Percentiles rank a stretch among this genome's conserved stretches.
Evolutionary conservation across 1,140 invertebrate species (phyloP).

Genomic region (Drosophila lacteicornis): DNA sequence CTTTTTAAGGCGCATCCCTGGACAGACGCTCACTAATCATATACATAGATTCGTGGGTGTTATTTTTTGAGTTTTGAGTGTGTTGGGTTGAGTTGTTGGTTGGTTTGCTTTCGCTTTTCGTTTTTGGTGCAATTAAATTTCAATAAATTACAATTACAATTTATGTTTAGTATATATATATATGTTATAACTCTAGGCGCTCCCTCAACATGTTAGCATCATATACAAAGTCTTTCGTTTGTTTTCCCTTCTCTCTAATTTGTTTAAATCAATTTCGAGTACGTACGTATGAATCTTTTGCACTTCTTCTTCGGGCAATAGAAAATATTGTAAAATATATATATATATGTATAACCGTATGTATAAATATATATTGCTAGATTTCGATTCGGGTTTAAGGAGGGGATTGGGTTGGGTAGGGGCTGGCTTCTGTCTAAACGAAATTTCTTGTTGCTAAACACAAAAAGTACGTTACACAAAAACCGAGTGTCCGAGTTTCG

Average conservation of each 20-base stretch:
- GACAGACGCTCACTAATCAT: constrained; percentile 66
- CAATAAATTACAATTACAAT: constrained; percentile 75
- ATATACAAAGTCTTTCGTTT: constrained; percentile 82
- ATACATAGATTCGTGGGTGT: constrained; percentile 64
- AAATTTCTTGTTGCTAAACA: constrained; percentile 53
- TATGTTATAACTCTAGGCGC: constrained; percentile 63
- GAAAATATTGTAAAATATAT: constrained; percentile 74
- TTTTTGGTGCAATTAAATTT: constrained; percentile 80
- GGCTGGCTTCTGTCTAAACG: constrained; percentile 45
- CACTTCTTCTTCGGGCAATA: constrained; percentile 44
- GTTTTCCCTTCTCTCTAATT: constrained; percentile 45
- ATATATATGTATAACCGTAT: constrained; percentile 21
- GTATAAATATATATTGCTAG: constrained; percentile 65
- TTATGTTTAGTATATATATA: constrained; percentile 50
- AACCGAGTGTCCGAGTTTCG: constrained; percentile 21
- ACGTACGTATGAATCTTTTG: constrained; percentile 48
- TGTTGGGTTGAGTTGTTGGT: constrained; percentile 5
- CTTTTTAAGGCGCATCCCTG: constrained; percentile 62
- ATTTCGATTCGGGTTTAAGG: constrained; percentile 52
- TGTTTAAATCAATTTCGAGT: constrained; percentile 71
- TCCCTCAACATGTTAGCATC: constrained; percentile 71
- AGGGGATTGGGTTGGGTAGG: neutral
- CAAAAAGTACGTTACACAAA: constrained; percentile 67
- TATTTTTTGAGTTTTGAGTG: constrained; percentile 30
- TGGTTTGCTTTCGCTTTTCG: constrained; percentile 9